Evolutionary conservation across 2,797 vertebrate species (phyloP), one percentile per base, ranked within the genome.

Genomic region (Furcifer pardalis): DNA sequence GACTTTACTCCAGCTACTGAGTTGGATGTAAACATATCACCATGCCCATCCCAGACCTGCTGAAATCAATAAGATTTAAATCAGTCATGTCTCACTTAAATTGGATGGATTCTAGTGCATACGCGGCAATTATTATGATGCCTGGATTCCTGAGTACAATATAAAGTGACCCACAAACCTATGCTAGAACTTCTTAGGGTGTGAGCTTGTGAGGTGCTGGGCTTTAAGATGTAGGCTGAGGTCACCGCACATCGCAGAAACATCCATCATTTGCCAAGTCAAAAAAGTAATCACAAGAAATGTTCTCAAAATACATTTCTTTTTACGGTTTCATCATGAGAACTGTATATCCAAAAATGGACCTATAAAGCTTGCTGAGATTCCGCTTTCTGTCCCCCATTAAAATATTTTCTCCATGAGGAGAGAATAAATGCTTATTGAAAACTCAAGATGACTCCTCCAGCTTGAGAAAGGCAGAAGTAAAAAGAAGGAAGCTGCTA

Each of bases 351-450:
- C 68, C 59, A 79, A 84, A 40, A 63, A 79, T 79, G 68, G 77
- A 42, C 68, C 17, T 73, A 30, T 62, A 52, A 73, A 63, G 59
- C 42, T 71, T 72, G 30, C 49, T 84, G 6, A 52, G 27, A 73
- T 65, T 79, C 17, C 63, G 13, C 69, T 42, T 13, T 42, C 25
- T 79, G 42, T 19, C 19, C 77, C 68, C 32, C 2, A 42, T 15
- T 19, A 32, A 69, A 85, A 81, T 81, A 85, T 77, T 81, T 71
- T 71, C 63, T 42, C 46, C 27, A 68, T 46, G 59, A 65, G 44
- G 32, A 79, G 19, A 79, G 44, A n/a, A 23, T 40, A 42, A n/a
- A 79, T 42, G 42, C 77, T 15, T 30, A 60, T 30, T 63, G 17
- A 35, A 32, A 65, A 19, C 46, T 42, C 71, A 85, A 66, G 44